Percentiles rank a stretch among this genome's conserved stretches.
These are phyloP conservation scores for Novumbra hubbsi DNA, from an alignment of 2,797 vertebrate genomes.

Conservation along the genomic window DNA sequence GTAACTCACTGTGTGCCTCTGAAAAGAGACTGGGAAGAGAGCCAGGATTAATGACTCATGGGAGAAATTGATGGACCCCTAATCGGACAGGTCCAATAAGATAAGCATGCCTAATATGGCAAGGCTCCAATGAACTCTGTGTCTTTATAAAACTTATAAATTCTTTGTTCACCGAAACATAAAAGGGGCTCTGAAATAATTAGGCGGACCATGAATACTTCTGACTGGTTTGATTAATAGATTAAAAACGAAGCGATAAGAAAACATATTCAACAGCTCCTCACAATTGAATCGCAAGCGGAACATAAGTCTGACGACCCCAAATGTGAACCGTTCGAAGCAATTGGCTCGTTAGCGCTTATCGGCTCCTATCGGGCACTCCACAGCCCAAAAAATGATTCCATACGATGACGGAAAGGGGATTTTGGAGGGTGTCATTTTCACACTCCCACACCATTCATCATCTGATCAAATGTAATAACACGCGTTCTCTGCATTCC, in stretches of 20 bases:
- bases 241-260: not conserved
- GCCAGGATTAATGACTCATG: conserved; percentile 55
- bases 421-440: conserved; percentile 8
- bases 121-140: conserved; percentile 11
- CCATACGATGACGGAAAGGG: not conserved
- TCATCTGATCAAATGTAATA: conserved; percentile 21
- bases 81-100: conserved; percentile 34
- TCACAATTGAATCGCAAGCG: not conserved
- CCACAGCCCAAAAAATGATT: not conserved
- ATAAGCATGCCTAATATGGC: conserved; percentile 45
- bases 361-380: not conserved
- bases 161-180: not conserved
- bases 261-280: not conserved
- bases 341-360: not conserved
- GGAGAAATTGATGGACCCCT: conserved; percentile 41
- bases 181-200: not conserved
- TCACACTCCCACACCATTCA: conserved; percentile 3
- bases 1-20: conserved; percentile 61
- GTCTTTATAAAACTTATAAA: not conserved
- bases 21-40: conserved; percentile 58
- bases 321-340: not conserved
- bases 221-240: not conserved
- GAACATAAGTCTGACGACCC: not conserved
- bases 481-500: not conserved
- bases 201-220: not conserved